phyloP scores from a whole-genome alignment of 2,888 invertebrate species.

The Drosophila austrosaltans region DNA sequence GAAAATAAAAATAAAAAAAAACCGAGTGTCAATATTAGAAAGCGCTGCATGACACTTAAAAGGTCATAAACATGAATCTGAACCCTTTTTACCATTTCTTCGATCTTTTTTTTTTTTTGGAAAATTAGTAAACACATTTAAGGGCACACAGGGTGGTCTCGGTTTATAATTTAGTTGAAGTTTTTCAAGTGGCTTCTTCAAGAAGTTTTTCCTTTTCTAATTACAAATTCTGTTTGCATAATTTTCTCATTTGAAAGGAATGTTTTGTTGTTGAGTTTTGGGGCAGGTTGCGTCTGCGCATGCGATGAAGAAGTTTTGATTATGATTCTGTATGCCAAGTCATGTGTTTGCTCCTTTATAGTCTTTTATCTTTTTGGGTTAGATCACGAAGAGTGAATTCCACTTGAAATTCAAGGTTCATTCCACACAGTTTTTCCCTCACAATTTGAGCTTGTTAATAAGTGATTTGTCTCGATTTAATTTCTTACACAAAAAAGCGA shows the following conservation, averaged over 20 bases:
- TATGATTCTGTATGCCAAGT: conserved; percentile 32
- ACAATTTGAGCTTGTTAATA: conserved; percentile 32
- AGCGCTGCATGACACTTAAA: conserved; percentile 64
- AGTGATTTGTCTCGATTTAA: conserved; percentile 67
- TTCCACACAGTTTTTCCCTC: neutral
- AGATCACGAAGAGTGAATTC: conserved; percentile 27
- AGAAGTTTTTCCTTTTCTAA: conserved; percentile 39
- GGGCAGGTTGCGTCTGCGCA: conserved; percentile 73
- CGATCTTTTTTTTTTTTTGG: conserved; percentile 19
- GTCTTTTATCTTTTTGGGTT: conserved; percentile 10
- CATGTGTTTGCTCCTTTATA: conserved; percentile 24
- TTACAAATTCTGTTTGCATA: conserved; percentile 70
- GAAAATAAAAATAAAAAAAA: neutral
- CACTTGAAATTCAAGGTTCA: conserved; percentile 22
- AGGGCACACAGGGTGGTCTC: conserved; percentile 58
- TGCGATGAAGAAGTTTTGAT: conserved; percentile 40
- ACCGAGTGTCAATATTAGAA: conserved; percentile 59
- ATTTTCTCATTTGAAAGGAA: conserved; percentile 56
- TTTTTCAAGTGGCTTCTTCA: conserved; percentile 17
- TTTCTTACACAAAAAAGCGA: conserved; percentile 31
- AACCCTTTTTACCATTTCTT: conserved; percentile 43
- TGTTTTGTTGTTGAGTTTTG: conserved; percentile 44
- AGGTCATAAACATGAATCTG: conserved; percentile 62
- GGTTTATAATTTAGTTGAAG: conserved; percentile 28
- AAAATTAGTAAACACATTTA: conserved; percentile 49